These are phyloP conservation scores for Diabrotica balteata DNA, from an alignment of 2,888 invertebrate genomes.

Conservation along the genomic window DNA sequence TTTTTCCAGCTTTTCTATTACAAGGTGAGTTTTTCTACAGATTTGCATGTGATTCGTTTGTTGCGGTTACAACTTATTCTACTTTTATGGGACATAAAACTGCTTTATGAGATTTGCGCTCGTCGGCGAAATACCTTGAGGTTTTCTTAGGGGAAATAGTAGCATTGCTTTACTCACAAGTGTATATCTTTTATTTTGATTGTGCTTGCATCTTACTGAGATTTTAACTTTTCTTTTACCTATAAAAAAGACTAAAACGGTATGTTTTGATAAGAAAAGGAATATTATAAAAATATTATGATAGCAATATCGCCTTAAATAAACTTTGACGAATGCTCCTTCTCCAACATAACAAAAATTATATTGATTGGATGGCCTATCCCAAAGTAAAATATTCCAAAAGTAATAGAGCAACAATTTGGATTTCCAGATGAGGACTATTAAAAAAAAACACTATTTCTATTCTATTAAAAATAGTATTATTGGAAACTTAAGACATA, in stretches of 20 bases:
- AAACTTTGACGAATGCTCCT: no score
- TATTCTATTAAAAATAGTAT: no score
- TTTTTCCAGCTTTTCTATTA: slow-evolving; percentile 32
- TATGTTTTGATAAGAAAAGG: no score
- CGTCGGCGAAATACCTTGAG: slow-evolving; percentile 15
- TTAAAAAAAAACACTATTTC: no score
- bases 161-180: slow-evolving; percentile 17
- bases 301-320: no score
- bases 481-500: no score
- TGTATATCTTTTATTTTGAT: slow-evolving; percentile 27
- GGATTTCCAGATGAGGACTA: no score
- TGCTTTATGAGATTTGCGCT: slow-evolving; percentile 19
- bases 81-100: slow-evolving; percentile 28
- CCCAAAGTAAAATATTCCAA: no score
- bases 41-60: slow-evolving; percentile 27
- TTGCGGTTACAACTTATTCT: slow-evolving; percentile 26
- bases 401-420: no score
- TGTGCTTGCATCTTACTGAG: not conserved
- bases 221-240: slow-evolving; percentile 13
- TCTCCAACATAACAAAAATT: no score
- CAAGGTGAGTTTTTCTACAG: slow-evolving; percentile 30
- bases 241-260: slow-evolving; percentile 1
- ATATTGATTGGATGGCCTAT: no score
- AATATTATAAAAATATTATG: no score
- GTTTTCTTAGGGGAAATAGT: slow-evolving; percentile 17